Base-by-base conservation (phyloP, 2,797 vertebrate genomes). In the Nannoperca australis region DNA sequence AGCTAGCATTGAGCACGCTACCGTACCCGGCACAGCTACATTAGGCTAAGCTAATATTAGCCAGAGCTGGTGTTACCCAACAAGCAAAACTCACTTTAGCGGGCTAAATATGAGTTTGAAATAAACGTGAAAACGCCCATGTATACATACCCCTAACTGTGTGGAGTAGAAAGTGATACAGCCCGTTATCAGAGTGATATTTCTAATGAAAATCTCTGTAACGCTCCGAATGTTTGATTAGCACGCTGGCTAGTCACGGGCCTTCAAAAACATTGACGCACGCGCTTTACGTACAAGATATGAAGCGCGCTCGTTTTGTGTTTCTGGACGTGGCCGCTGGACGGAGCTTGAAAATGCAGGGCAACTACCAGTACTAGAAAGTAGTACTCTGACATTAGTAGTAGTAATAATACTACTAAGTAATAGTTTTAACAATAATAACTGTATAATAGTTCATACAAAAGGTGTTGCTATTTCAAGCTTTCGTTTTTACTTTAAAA, bases 81-180 rank as follows among this genome's bases (percentile, higher is more conserved):
- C 44, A 44, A n/a, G 27, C 18, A 45, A 73, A 75, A 83, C 49
- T 83, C 14, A 64, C 59, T 75, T 75, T 20, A 32, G 0, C 0
- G 20, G 12, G 1, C 0, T 30, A 44, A 50, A 22, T 58, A 47
- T 9, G 18, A 32, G 2, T 36, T 75, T 12, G 1, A 1, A 68
- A 38, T 22, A 2, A 61, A 24, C 17, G 0, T 24, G 0, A 12
- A 61, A 17, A 24, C 4, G 2, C 27, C 1, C 9, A 4, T 11
- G 7, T n/a, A 50, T 76, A 91, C 92, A 4, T 91, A 94, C 93
- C 93, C 73, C 34, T 27, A 72, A 20, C 38, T 60, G 66, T 50
- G 70, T 15, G 50, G 40, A 34, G 72, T 69, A 15, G 17, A 60
- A 30, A 44, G 1, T 7, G 5, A 24, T 38, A 51, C 68, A 85